Evolutionary conservation across 1,140 invertebrate species (phyloP).

Genomic region (Plodia interpunctella): DNA sequence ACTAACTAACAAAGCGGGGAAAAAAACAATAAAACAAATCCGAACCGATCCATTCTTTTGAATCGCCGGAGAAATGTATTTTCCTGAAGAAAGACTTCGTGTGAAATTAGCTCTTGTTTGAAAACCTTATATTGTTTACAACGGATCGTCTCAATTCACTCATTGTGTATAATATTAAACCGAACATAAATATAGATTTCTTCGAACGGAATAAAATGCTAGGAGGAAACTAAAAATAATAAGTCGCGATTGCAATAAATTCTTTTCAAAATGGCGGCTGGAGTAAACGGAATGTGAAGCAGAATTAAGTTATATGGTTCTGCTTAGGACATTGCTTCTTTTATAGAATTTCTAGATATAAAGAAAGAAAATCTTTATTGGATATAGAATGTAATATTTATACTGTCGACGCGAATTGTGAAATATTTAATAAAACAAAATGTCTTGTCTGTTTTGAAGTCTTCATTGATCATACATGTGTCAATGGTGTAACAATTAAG

Average conservation of each 20-base stretch:
- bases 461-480: too few relatives aligned
- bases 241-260: neutral
- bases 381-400: neutral
- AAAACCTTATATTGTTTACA: neutral
- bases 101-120: constrained; percentile 4
- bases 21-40: neutral
- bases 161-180: neutral
- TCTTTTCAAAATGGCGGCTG: neutral
- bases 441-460: too few relatives aligned
- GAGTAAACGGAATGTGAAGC: neutral
- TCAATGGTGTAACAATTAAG: too few relatives aligned
- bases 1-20: neutral
- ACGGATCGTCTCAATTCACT: neutral
- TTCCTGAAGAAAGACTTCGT: neutral
- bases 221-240: neutral
- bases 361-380: neutral
- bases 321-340: neutral
- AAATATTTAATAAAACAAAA: too few relatives aligned
- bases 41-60: neutral
- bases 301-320: neutral
- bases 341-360: too few relatives aligned
- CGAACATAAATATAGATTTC: neutral
- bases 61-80: neutral
- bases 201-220: neutral
- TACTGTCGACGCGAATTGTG: too few relatives aligned